phyloP scores from a whole-genome alignment of 2,888 invertebrate genomes.

The Melieria picta region DNA sequence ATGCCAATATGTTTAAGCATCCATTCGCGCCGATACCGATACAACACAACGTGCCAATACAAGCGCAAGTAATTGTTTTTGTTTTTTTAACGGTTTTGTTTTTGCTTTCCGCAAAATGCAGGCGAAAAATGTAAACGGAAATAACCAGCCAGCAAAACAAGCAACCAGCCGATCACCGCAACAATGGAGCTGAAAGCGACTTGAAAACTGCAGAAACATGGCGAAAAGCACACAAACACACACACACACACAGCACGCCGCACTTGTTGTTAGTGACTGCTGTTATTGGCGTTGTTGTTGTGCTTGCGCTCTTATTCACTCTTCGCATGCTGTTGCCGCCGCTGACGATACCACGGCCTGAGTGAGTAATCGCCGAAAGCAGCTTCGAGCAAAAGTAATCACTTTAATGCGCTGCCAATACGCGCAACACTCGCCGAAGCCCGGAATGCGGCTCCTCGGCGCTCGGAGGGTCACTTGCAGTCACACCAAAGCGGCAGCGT shows the following conservation, averaged over 20 bases:
- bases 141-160: neutral
- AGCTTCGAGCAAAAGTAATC: conserved; percentile 10
- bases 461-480: too few relatives aligned
- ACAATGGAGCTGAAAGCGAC: neutral
- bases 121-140: too few relatives aligned
- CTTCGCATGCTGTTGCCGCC: neutral
- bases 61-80: too few relatives aligned
- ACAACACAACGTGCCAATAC: too few relatives aligned
- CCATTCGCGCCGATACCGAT: too few relatives aligned
- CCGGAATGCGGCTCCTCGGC: too few relatives aligned
- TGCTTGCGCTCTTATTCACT: neutral
- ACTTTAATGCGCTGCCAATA: conserved; percentile 12
- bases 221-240: neutral
- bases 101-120: too few relatives aligned
- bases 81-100: too few relatives aligned
- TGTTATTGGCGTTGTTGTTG: neutral
- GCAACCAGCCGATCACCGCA: neutral
- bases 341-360: neutral
- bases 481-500: too few relatives aligned
- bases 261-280: too few relatives aligned
- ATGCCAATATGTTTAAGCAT: conserved; percentile 4
- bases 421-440: too few relatives aligned
- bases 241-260: too few relatives aligned
- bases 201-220: neutral
- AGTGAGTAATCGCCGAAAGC: conserved; percentile 15